phyloP scores from a whole-genome alignment of 2,113 vertebrate species.

The Ceuthmochares aereus region DNA sequence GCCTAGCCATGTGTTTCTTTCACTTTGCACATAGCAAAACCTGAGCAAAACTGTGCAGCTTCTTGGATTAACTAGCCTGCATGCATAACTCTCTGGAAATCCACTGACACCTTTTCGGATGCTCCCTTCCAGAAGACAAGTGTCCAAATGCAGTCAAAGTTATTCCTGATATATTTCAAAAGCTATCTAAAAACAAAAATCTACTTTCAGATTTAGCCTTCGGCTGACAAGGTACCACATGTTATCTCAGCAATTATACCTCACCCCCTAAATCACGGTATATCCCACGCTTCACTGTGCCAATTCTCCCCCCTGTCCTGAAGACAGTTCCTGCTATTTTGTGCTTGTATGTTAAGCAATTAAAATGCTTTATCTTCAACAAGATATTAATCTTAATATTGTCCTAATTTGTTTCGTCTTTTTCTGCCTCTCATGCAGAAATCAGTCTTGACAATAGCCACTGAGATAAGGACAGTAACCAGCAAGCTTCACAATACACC shows the following conservation, averaged over 20 bases:
- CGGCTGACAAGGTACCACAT: background rate
- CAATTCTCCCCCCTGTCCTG: background rate
- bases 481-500: slow-evolving; percentile 48
- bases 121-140: background rate
- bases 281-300: background rate
- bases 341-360: background rate
- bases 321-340: slow-evolving; percentile 28
- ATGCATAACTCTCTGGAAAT: fast-evolving
- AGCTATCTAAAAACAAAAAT: background rate
- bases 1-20: background rate
- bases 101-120: background rate
- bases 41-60: background rate
- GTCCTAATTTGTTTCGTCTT: slow-evolving; percentile 17
- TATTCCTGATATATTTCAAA: background rate
- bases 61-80: background rate
- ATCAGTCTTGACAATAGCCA: slow-evolving; percentile 40
- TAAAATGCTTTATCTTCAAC: slow-evolving; percentile 15
- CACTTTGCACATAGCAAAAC: background rate
- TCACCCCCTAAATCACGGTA: background rate
- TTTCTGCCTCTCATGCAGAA: slow-evolving; percentile 34
- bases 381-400: slow-evolving; percentile 56
- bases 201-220: background rate
- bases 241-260: background rate
- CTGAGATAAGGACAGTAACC: slow-evolving; percentile 52
- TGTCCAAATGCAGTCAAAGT: background rate